A percentile compares a stretch with the other conserved stretches of the same genome.
These are phyloP conservation scores for Chymomyza procnemis DNA, from an alignment of 2,888 invertebrate genomes.

Conservation along the genomic window DNA sequence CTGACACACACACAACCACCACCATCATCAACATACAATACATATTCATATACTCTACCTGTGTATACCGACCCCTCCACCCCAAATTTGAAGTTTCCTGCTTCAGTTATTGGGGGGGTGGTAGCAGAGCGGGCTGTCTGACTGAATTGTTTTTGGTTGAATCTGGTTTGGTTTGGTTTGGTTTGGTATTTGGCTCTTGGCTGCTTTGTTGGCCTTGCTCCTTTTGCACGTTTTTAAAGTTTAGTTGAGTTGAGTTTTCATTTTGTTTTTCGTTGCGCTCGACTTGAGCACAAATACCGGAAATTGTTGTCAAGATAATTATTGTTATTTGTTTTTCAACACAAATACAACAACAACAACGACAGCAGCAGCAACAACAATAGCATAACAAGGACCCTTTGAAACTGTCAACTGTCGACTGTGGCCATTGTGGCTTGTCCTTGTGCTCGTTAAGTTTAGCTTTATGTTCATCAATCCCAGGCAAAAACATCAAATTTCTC, in stretches of 20 bases:
- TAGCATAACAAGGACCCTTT: not conserved
- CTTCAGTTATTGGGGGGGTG: slow-evolving; percentile 20
- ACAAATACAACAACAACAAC: slow-evolving; percentile 37
- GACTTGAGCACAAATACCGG: slow-evolving; percentile 77
- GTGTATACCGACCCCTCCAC: slow-evolving; percentile 17
- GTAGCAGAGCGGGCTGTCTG: too few species aligned
- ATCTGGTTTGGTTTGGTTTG: not conserved
- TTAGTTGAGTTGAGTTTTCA: slow-evolving; percentile 61
- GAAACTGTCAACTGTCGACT: not conserved
- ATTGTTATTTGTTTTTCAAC: slow-evolving; percentile 76
- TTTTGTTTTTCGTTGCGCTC: slow-evolving; percentile 69
- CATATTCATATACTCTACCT: slow-evolving; percentile 56
- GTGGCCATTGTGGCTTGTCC: slow-evolving; percentile 29
- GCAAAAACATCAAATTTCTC: slow-evolving; percentile 58
- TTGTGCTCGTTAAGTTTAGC: slow-evolving; percentile 1
- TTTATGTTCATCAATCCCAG: slow-evolving; percentile 59
- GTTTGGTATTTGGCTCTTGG: not conserved
- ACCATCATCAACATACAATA: slow-evolving; percentile 33
- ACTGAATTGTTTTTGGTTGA: slow-evolving; percentile 2
- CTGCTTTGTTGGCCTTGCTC: slow-evolving; percentile 25
- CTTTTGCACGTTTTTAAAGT: slow-evolving; percentile 53
- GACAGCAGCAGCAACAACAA: not conserved
- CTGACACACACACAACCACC: slow-evolving; percentile 20
- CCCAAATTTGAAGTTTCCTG: slow-evolving; percentile 4
- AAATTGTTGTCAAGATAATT: slow-evolving; percentile 79